A percentile compares a stretch with the other conserved stretches of the same genome.
These are phyloP conservation scores for Phymatocera aterrima DNA, from an alignment of 2,888 invertebrate species.

Conservation along the genomic window DNA sequence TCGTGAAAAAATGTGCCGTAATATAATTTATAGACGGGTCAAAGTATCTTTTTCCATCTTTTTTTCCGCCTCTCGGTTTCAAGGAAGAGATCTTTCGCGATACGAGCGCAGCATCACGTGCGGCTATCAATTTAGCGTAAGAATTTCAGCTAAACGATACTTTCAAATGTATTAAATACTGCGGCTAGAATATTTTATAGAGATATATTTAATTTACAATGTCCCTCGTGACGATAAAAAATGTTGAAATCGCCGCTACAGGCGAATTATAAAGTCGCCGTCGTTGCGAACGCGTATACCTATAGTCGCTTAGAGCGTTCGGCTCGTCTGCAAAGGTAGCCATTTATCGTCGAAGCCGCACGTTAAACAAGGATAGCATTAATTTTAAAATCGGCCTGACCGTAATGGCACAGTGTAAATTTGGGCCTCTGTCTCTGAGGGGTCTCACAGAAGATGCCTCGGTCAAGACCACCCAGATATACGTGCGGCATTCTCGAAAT, in stretches of 20 bases:
- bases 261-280: conserved; percentile 3
- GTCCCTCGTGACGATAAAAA: not conserved
- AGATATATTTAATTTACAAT: conserved; percentile 31
- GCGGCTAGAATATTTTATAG: conserved; percentile 38
- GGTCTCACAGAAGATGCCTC: conserved; percentile 41
- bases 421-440: conserved; percentile 43
- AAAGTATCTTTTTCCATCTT: not conserved
- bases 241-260: conserved; percentile 31
- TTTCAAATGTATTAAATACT: conserved; percentile 32
- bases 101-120: not conserved
- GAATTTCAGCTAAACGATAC: conserved; percentile 27
- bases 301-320: too few species aligned
- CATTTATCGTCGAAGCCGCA: conserved; percentile 40
- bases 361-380: conserved; percentile 43
- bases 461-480: conserved; percentile 46
- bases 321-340: conserved; percentile 17
- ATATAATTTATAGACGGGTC: conserved; percentile 24
- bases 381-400: conserved; percentile 45
- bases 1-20: not conserved
- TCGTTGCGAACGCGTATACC: not conserved
- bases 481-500: conserved; percentile 44
- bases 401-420: conserved; percentile 46
- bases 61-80: not conserved
- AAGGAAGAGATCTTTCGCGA: conserved; percentile 18
- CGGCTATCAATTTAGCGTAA: conserved; percentile 37